Base-by-base conservation (phyloP, 2,113 vertebrate genomes). In the Epinephelus moara region DNA sequence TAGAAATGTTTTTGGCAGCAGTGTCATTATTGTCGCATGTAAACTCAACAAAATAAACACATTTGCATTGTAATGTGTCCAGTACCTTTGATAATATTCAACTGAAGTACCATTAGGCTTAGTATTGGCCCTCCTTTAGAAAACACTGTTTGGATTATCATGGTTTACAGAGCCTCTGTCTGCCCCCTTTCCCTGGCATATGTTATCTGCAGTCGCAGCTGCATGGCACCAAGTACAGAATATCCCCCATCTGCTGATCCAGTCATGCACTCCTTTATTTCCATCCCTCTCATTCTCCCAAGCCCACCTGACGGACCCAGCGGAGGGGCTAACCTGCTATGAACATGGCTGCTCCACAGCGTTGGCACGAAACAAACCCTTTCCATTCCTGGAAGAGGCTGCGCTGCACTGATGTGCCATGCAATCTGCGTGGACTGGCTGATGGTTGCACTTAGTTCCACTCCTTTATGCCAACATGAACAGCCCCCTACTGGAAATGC, bases 151-250 rank as follows among this genome's bases (percentile, higher is more conserved):
- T 83, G 88, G 86, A 94, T 92, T 91, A 91, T 76, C 79, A 17
- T 52, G 81, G 56, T 89, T 80, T 86, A 82, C 90, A 92, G 78
- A 91, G 82, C 87, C 81, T 75, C 75, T 78, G 67, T 56, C 81
- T 85, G 79, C 80, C 83, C 88, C 30, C 62, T 85, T 85, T 87
- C 76, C 61, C 85, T 89, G 86, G 86, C 88, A 91, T 87, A 88
- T 85, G 89, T 88, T 93, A 93, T 93, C 91, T 87, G 82, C 80
- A 78, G 83, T 55, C 69, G 63, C 94, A 94, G 94, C 92, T 92
- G 93, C 64, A 88, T 91, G 92, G 92, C 93, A 94, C 80, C 81
- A 75, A 89, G 60, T 73, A 64, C 82, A 79, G 79, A 88, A 85
- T 77, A 83, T 86, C 85, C 82, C 81, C 86, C 89, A 87, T 90